Base-by-base conservation (phyloP, 2,797 vertebrate species). In the Antennarius maculatus region DNA sequence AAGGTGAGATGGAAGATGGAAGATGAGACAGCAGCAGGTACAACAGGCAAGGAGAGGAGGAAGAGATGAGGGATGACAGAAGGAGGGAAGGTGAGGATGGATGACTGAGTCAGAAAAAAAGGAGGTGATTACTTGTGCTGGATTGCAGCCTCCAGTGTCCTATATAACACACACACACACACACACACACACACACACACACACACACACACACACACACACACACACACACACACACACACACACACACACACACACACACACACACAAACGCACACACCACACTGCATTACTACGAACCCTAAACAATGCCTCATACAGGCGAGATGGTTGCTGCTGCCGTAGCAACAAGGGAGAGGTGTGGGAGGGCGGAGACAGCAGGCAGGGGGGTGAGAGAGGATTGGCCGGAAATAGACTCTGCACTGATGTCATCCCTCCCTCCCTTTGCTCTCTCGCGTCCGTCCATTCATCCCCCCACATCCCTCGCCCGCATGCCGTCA, bases 341-440 rank as follows among this genome's bases (percentile, higher is more conserved):
- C 89, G 72, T 89, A 81, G 88, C 89, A 92, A 91, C 88, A 88
- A 88, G 83, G 76, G 86, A 86, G 86, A 77, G 82, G 85, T 83
- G 87, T 76, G 58, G 50, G 87, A 73, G 72, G 86, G 86, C 15
- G 79, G 76, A 71, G 77, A 77, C 55, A 70, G 61, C 53, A 66
- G 56, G 65, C 60, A 46, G 68, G 39, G 50, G 76, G 59, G 62
- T 73, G 62, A 1, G 18, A 80, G 59, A 45, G 55, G 81, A 91
- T 90, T 88, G 90, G 87, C 70, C 9, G 10, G 67, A 62, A 63
- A 79, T 60, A 50, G 69, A 64, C 60, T 74, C 43, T 64, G 60
- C 43, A 42, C 46, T 84, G 88, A 90, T 91, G 86, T 88, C 87
- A 88, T 79, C 57, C 49, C 31, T 69, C 45, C 69, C 67, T 66